A percentile compares a stretch with the other conserved stretches of the same genome.
These are phyloP conservation scores for Antheraea yamamai DNA, from an alignment of 2,888 invertebrate genomes.

Conservation along the genomic window DNA sequence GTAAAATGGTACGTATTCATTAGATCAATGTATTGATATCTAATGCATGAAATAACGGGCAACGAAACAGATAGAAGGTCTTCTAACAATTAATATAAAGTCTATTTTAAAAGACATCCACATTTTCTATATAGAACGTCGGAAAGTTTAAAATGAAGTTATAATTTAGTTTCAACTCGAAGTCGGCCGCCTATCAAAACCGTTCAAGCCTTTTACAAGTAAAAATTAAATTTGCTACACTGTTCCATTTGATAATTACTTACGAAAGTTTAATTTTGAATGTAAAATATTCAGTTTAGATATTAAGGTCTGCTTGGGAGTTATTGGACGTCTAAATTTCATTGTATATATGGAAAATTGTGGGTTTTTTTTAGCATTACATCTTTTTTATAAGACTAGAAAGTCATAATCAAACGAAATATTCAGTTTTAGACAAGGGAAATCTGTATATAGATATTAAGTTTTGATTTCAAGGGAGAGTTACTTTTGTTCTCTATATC, in stretches of 20 bases:
- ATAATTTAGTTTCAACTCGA: slow-evolving; percentile 15
- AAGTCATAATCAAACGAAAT: too few relatives aligned
- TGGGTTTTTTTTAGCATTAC: background rate
- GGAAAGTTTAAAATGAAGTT: slow-evolving; percentile 11
- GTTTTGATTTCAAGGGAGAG: too few relatives aligned
- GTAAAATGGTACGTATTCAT: too few relatives aligned
- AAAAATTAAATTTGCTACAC: slow-evolving; percentile 50
- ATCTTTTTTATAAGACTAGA: background rate
- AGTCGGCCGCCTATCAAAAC: slow-evolving; percentile 36
- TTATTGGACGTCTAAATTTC: background rate
- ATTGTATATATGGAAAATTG: background rate
- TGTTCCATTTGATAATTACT: slow-evolving; percentile 46
- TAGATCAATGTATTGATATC: background rate
- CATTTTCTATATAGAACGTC: background rate
- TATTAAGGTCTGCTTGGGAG: background rate
- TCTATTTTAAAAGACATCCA: slow-evolving; percentile 3
- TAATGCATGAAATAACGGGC: background rate
- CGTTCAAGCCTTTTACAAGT: slow-evolving; percentile 48
- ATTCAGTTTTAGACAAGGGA: too few relatives aligned
- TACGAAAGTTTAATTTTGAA: slow-evolving; percentile 40
- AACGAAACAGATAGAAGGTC: background rate
- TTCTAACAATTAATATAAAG: slow-evolving; percentile 1
- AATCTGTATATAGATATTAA: too few relatives aligned
- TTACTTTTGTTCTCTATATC: too few relatives aligned
- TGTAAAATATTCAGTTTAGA: slow-evolving; percentile 8